phyloP scores from a whole-genome alignment of 2,797 vertebrate genomes.

The Selene dorsalis region DNA sequence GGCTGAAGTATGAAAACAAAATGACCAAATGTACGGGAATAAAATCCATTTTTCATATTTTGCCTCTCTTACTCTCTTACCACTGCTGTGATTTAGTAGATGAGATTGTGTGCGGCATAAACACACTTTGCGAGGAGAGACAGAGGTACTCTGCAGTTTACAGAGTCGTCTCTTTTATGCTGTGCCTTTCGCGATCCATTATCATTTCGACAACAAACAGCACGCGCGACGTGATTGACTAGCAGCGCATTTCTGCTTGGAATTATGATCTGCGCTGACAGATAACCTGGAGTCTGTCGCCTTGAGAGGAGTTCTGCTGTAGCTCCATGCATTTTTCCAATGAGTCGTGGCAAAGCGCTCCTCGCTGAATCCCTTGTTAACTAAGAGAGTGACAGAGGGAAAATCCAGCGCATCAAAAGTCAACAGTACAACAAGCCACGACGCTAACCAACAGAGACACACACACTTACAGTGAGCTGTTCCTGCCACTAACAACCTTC shows the following conservation, averaged over 20 bases:
- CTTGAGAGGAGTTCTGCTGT: conserved; percentile 30
- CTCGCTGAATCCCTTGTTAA: conserved; percentile 63
- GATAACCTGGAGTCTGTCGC: conserved; percentile 33
- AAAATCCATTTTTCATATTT: conserved; percentile 43
- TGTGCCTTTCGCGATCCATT: conserved; percentile 4
- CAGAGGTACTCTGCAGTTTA: conserved; percentile 1
- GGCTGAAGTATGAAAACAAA: conserved; percentile 49
- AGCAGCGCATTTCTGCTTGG: conserved; percentile 26
- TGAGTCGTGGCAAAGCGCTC: conserved; percentile 15
- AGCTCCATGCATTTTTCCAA: conserved; percentile 34
- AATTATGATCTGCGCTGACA: conserved; percentile 29
- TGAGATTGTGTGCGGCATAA: conserved; percentile 20
- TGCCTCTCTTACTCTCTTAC: conserved; percentile 7
- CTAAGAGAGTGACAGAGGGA: conserved; percentile 56
- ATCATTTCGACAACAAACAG: conserved; percentile 1
- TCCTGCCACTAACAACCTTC: conserved; percentile 72
- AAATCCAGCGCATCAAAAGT: conserved; percentile 63
- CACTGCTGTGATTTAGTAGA: conserved; percentile 7
- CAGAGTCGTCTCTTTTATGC: neutral
- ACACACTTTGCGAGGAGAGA: conserved; percentile 8
- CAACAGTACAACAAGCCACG: conserved; percentile 56
- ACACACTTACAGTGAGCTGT: conserved; percentile 18
- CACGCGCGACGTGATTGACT: conserved; percentile 20
- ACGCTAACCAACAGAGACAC: conserved; percentile 17
- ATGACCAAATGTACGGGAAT: conserved; percentile 46